A percentile compares a stretch with the other conserved stretches of the same genome.
Conservation (phyloP, 2,888 invertebrate genomes). For the Yponomeuta evonymella region DNA sequence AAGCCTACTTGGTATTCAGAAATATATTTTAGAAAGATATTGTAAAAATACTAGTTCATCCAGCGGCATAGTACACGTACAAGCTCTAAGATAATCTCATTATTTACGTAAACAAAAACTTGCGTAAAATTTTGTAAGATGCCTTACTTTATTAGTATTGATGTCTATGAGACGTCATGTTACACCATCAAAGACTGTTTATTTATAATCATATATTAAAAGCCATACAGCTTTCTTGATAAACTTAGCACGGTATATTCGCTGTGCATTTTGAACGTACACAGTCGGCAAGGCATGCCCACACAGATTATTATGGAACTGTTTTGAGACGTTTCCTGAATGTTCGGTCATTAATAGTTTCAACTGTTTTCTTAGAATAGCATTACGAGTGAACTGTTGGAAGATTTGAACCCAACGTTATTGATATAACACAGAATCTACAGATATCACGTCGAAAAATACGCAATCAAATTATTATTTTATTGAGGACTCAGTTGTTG, state of each 20-base stretch:
- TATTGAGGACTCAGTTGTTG: no score
- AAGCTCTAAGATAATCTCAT: no score
- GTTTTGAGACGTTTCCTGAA: constrained; percentile 9
- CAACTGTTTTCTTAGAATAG: constrained; percentile 11
- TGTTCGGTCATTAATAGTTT: constrained; percentile 12
- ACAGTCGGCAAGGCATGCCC: background rate
- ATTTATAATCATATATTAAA: no score
- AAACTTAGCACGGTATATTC: no score
- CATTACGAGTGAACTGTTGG: constrained; percentile 3
- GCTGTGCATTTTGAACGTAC: background rate
- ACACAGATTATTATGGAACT: background rate
- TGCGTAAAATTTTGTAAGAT: no score
- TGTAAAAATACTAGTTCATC: background rate
- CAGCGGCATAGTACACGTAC: no score
- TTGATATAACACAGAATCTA: background rate
- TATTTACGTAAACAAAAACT: no score
- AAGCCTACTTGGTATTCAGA: background rate
- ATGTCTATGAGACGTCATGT: no score
- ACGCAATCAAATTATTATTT: no score
- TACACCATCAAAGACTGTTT: no score
- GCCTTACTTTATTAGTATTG: no score
- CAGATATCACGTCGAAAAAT: background rate
- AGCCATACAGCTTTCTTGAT: no score
- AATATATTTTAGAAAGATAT: background rate
- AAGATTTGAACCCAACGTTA: constrained; percentile 11